Conservation (phyloP, 1,140 invertebrate species). For the Bradynema listronoti region DNA sequence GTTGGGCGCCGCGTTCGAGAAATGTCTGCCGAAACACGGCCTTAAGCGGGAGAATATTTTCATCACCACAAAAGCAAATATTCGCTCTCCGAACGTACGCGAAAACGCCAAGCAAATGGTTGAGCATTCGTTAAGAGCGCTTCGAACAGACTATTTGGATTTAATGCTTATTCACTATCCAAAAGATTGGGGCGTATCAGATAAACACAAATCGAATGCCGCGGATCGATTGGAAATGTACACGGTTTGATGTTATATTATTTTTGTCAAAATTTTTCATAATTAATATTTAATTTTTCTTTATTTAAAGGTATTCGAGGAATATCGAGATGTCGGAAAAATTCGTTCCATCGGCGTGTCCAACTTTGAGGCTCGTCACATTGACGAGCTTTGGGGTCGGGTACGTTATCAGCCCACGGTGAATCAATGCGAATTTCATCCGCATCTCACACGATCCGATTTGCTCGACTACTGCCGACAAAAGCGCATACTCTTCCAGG, state of each 20-base stretch:
- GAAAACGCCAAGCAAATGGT: slow-evolving; percentile 18
- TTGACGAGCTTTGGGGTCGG: slow-evolving; percentile 66
- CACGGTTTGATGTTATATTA: too few species aligned
- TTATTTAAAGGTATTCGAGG: not conserved
- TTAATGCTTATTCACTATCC: slow-evolving; percentile 39
- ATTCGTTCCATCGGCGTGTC: slow-evolving; percentile 74
- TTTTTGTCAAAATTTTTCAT: too few species aligned
- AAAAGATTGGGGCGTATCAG: slow-evolving; percentile 27
- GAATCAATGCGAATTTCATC: slow-evolving; percentile 66
- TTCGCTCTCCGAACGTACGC: slow-evolving; percentile 23
- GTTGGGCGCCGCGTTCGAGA: slow-evolving; percentile 39
- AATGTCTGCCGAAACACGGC: slow-evolving; percentile 36
- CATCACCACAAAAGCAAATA: slow-evolving; percentile 40
- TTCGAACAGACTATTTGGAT: slow-evolving; percentile 37
- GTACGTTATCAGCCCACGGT: slow-evolving; percentile 67
- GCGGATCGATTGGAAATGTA: slow-evolving; percentile 18
- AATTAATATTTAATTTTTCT: too few species aligned
- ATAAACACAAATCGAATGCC: slow-evolving; percentile 31
- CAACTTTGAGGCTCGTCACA: slow-evolving; percentile 71
- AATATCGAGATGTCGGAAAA: slow-evolving; percentile 41
- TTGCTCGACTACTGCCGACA: slow-evolving; percentile 58
- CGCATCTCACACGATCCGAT: slow-evolving; percentile 58
- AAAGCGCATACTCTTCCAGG: slow-evolving; percentile 58
- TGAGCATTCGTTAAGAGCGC: slow-evolving; percentile 11
- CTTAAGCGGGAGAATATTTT: slow-evolving; percentile 43